A percentile compares a stretch with the other conserved stretches of the same genome.
Conservation (phyloP, 2,797 vertebrate species). For the Micropoecilia bifurca region DNA sequence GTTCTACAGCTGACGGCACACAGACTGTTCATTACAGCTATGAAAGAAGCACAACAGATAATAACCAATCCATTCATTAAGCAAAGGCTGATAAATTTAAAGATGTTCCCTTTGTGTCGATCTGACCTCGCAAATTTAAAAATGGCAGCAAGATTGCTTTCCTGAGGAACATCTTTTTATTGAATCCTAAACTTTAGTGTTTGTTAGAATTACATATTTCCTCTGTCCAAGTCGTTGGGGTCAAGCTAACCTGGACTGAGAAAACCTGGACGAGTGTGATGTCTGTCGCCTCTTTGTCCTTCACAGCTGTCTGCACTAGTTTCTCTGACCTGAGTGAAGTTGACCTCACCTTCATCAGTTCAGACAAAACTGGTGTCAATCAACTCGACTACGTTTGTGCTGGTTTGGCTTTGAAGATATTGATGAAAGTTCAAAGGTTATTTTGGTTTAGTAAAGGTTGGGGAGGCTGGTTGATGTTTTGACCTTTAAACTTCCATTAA, state of each 20-base stretch:
- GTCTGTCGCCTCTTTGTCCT: conserved; percentile 3
- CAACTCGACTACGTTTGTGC: no score
- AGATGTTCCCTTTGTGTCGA: conserved; percentile 10
- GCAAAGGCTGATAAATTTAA: neutral
- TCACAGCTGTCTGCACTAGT: neutral
- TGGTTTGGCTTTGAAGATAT: no score
- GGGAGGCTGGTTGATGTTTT: no score
- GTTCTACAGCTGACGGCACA: neutral
- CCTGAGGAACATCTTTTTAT: conserved; percentile 9
- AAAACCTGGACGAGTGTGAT: neutral
- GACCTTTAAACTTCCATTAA: no score
- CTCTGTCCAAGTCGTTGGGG: neutral
- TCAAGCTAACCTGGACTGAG: conserved; percentile 22
- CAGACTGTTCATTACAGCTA: neutral
- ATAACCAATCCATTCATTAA: neutral
- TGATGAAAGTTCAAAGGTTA: no score
- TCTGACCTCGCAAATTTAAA: conserved; percentile 9
- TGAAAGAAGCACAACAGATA: neutral
- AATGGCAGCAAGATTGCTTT: neutral
- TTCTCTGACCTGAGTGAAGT: neutral
- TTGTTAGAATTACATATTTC: neutral
- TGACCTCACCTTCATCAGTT: no score
- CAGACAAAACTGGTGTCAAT: no score
- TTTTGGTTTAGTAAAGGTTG: no score
- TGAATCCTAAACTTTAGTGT: neutral